phyloP scores from a whole-genome alignment of 2,113 vertebrate genomes.

The Tyto alba region DNA sequence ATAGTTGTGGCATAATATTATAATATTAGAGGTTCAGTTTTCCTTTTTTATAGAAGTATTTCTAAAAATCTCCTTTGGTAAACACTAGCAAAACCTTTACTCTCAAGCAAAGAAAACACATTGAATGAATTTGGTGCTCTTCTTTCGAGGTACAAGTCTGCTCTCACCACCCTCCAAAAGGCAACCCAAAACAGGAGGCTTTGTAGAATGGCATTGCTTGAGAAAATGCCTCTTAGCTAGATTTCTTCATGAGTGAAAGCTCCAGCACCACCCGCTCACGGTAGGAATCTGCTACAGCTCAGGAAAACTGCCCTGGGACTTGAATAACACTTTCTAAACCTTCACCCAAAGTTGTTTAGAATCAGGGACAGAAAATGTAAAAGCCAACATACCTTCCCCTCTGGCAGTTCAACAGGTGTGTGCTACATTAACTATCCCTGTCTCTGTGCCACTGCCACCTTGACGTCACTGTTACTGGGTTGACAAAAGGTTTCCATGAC shows the following conservation, averaged over 20 bases:
- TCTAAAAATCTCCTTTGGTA: neutral
- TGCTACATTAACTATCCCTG: neutral
- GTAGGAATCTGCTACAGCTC: neutral
- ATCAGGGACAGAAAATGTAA: conserved; percentile 7
- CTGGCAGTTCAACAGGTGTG: conserved; percentile 63
- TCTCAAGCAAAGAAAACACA: neutral
- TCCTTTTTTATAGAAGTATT: neutral
- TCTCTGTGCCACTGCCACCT: neutral
- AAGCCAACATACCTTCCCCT: conserved; percentile 53
- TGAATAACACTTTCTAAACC: neutral
- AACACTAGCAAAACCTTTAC: neutral
- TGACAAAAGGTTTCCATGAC: conserved; percentile 70
- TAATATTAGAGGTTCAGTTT: accelerated
- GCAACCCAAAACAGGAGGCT: neutral
- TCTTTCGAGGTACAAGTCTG: neutral
- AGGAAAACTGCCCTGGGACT: neutral
- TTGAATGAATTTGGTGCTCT: neutral
- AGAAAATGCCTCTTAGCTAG: neutral
- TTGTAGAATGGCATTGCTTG: neutral
- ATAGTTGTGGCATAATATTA: neutral
- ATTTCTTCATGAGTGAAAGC: neutral
- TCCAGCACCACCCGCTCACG: neutral
- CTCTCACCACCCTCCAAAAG: neutral
- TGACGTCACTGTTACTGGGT: conserved; percentile 65
- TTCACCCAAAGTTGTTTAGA: neutral